phyloP scores from a whole-genome alignment of 2,888 invertebrate genomes.

The Aricia artaxerxes region DNA sequence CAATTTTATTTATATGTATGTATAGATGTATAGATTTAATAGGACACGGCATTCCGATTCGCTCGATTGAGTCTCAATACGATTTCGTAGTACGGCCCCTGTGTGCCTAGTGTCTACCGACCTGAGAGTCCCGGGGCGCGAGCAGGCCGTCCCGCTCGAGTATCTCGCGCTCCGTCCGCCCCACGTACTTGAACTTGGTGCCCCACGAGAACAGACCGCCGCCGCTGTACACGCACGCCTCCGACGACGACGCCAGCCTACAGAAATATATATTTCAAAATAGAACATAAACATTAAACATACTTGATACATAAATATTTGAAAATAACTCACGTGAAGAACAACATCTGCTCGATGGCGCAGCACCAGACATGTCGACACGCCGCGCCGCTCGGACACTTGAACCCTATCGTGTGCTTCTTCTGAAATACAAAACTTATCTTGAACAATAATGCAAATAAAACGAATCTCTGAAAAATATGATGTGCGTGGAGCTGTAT shows the following conservation, averaged over 20 bases:
- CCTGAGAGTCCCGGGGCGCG: slow-evolving; percentile 77
- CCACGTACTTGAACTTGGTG: slow-evolving; percentile 95
- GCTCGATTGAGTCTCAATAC: too few relatives aligned
- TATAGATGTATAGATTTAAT: too few relatives aligned
- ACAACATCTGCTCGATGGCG: slow-evolving; percentile 98
- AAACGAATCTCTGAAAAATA: too few relatives aligned
- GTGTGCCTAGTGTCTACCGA: slow-evolving; percentile 32
- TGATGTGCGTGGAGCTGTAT: too few relatives aligned
- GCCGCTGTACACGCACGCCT: slow-evolving; percentile 93
- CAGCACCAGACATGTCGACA: slow-evolving; percentile 98
- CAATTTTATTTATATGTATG: too few relatives aligned
- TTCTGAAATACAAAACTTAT: slow-evolving; percentile 81
- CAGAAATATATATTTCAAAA: slow-evolving; percentile 32
- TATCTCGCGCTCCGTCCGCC: slow-evolving; percentile 95
- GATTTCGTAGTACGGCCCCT: too few relatives aligned
- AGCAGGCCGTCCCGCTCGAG: slow-evolving; percentile 86
- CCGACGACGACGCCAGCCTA: slow-evolving; percentile 92
- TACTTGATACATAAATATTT: too few relatives aligned
- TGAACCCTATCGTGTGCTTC: slow-evolving; percentile 96
- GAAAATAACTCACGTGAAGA: slow-evolving; percentile 91
- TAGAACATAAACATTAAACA: too few relatives aligned
- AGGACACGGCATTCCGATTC: too few relatives aligned
- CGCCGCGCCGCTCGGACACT: slow-evolving; percentile 94
- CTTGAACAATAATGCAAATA: too few relatives aligned
- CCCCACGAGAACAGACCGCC: slow-evolving; percentile 97